phyloP scores from a whole-genome alignment of 2,888 invertebrate genomes.

The Seira musarum region DNA sequence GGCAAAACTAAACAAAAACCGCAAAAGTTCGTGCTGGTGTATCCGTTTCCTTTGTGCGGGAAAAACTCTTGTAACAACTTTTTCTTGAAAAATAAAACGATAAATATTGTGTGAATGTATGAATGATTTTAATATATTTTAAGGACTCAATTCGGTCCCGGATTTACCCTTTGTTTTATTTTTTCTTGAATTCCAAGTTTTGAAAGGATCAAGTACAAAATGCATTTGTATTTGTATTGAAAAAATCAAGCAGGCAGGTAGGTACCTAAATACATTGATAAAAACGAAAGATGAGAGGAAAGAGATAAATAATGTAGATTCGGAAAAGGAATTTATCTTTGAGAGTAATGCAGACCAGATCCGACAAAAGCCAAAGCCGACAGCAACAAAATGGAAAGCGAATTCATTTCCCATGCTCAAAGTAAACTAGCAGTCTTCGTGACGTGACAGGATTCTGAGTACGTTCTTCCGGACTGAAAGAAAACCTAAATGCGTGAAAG shows the following conservation, averaged over 20 bases:
- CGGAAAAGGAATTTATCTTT: not conserved
- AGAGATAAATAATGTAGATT: not conserved
- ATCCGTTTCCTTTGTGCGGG: not conserved
- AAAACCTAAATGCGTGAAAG: not conserved
- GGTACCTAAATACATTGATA: not conserved
- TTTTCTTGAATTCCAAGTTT: not conserved
- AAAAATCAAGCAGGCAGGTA: too few relatives aligned
- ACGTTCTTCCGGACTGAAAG: too few relatives aligned
- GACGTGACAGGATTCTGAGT: too few relatives aligned
- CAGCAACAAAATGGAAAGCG: not conserved
- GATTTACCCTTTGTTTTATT: not conserved
- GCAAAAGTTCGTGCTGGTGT: not conserved
- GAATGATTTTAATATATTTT: not conserved
- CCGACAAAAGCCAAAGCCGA: not conserved
- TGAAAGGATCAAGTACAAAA: not conserved
- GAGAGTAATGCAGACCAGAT: not conserved
- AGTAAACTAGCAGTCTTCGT: not conserved
- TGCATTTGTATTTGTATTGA: not conserved
- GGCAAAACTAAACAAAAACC: not conserved
- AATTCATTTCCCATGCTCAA: not conserved
- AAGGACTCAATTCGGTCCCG: not conserved
- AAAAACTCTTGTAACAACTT: not conserved
- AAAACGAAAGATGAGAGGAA: not conserved
- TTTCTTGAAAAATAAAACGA: not conserved
- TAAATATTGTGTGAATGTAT: not conserved